Conservation (phyloP, 2,888 invertebrate species). For the Sminthurinus aureus region DNA sequence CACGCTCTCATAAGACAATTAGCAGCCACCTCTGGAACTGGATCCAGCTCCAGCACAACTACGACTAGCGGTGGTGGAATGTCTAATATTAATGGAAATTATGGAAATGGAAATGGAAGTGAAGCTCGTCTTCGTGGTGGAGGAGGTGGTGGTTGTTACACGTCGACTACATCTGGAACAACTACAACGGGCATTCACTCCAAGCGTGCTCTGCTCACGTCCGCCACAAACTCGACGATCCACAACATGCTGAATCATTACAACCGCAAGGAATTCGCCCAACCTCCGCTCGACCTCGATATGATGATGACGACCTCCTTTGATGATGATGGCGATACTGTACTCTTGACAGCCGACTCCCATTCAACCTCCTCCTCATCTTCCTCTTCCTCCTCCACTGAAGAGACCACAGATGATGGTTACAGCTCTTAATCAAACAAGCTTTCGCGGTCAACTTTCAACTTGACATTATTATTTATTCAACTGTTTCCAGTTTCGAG, state of each 20-base stretch:
- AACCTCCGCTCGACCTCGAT: neutral
- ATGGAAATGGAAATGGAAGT: too few species aligned
- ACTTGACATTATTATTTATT: too few species aligned
- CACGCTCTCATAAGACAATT: too few species aligned
- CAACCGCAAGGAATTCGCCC: neutral
- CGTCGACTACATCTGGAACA: too few species aligned
- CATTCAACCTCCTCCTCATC: neutral
- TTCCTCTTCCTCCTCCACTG: neutral
- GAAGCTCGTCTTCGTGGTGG: too few species aligned
- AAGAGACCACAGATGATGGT: constrained; percentile 36
- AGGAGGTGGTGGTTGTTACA: too few species aligned
- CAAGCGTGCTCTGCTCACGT: constrained; percentile 9
- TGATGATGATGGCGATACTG: neutral
- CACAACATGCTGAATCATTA: constrained; percentile 4
- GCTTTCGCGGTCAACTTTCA: too few species aligned
- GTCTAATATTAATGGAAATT: too few species aligned
- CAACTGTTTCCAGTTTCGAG: too few species aligned
- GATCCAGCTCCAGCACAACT: too few species aligned
- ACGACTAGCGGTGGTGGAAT: too few species aligned
- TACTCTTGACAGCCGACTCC: neutral
- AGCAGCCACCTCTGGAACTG: too few species aligned
- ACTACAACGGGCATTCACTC: neutral
- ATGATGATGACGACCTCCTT: neutral
- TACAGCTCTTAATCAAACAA: constrained; percentile 29
- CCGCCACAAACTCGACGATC: neutral